Evolutionary conservation across 2,888 invertebrate species (phyloP).

Genomic region (Tholera decimalis): DNA sequence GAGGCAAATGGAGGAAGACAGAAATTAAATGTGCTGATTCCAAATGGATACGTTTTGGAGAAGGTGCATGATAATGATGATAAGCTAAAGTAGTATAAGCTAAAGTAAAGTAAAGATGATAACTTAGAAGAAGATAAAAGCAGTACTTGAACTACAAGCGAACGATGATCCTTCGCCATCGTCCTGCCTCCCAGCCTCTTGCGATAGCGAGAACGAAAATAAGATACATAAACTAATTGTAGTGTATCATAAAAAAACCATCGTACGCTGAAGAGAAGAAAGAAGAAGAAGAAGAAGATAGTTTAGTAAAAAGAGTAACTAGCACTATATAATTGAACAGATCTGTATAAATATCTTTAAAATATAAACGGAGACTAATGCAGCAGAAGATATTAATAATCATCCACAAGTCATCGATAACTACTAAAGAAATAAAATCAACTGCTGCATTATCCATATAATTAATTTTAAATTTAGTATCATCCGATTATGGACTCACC

Average conservation of each 20-base stretch:
- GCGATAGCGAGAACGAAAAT: slow-evolving; percentile 72
- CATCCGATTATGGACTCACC: slow-evolving; percentile 71
- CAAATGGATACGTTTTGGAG: too few relatives aligned
- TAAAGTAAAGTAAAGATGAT: background rate
- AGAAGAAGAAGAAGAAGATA: slow-evolving; percentile 18
- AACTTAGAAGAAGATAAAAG: slow-evolving; percentile 52
- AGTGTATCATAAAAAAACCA: slow-evolving; percentile 50
- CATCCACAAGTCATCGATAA: background rate
- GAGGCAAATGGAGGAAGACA: too few relatives aligned
- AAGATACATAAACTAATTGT: slow-evolving; percentile 28
- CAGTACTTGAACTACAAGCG: slow-evolving; percentile 82
- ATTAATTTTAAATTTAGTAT: background rate
- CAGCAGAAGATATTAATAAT: background rate
- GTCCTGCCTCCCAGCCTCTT: slow-evolving; percentile 78
- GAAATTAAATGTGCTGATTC: background rate
- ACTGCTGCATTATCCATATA: background rate
- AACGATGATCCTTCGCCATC: slow-evolving; percentile 77
- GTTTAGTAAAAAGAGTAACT: slow-evolving; percentile 17
- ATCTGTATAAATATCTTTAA: background rate
- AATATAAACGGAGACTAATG: background rate
- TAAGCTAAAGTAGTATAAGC: too few relatives aligned
- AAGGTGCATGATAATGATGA: background rate
- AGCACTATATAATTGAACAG: slow-evolving; percentile 8
- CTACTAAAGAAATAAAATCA: background rate
- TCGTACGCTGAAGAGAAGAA: slow-evolving; percentile 55